A percentile compares a stretch with the other conserved stretches of the same genome.
Conservation (phyloP, 2,797 vertebrate species). For the Triplophysa bombifrons region DNA sequence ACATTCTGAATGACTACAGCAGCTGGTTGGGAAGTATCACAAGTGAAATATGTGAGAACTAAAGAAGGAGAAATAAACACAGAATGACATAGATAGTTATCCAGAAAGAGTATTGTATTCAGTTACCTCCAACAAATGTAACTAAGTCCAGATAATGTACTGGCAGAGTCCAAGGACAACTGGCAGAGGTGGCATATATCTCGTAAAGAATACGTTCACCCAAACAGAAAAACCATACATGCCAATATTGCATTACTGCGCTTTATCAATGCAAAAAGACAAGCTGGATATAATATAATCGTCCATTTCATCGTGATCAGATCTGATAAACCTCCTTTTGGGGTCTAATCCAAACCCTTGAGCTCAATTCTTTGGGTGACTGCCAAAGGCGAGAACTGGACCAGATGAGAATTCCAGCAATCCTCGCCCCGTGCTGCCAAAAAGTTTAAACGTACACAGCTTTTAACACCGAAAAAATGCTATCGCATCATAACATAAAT, state of each 20-base stretch:
- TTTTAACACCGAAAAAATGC: constrained; percentile 15
- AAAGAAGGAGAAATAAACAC: constrained; percentile 18
- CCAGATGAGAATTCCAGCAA: constrained; percentile 51
- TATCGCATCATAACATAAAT: constrained; percentile 29
- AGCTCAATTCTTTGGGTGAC: constrained; percentile 37
- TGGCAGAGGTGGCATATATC: constrained; percentile 23
- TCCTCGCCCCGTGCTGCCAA: constrained; percentile 40
- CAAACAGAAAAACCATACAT: constrained; percentile 5
- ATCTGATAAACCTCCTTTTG: constrained; percentile 42
- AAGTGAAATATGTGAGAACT: constrained; percentile 7
- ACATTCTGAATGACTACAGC: not conserved
- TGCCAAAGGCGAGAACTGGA: constrained; percentile 35
- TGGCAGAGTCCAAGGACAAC: constrained; percentile 18
- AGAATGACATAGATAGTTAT: constrained; percentile 9
- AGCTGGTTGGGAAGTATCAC: constrained; percentile 3
- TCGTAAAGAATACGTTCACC: not conserved
- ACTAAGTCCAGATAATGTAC: constrained; percentile 8
- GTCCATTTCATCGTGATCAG: constrained; percentile 44
- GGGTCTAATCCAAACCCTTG: constrained; percentile 41
- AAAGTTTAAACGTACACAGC: constrained; percentile 43
- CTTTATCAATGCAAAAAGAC: constrained; percentile 29
- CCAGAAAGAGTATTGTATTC: constrained; percentile 29
- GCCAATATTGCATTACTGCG: constrained; percentile 27
- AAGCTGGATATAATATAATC: constrained; percentile 41
- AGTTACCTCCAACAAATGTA: constrained; percentile 9